phyloP scores from a whole-genome alignment of 2,888 invertebrate genomes.

The Papilio protenor region DNA sequence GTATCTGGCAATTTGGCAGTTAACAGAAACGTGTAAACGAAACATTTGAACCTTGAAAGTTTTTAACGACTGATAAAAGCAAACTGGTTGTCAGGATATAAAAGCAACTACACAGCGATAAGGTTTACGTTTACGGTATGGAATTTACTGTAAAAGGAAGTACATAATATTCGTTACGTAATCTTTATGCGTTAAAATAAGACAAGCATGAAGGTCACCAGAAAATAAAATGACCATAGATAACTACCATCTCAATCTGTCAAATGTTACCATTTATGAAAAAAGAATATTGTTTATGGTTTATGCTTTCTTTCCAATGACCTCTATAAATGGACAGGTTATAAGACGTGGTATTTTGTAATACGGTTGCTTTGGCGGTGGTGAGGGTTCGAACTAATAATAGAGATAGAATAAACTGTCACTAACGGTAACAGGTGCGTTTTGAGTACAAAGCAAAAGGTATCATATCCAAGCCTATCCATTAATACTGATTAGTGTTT shows the following conservation, averaged over 20 bases:
- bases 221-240: not conserved
- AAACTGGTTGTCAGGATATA: slow-evolving; percentile 11
- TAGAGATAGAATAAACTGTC: too few species aligned
- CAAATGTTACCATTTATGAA: not conserved
- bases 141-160: not conserved
- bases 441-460: too few species aligned
- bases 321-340: too few species aligned
- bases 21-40: not conserved
- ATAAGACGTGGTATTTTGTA: too few species aligned
- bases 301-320: not conserved
- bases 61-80: slow-evolving; percentile 7
- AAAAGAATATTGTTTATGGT: not conserved
- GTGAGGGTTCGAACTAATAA: too few species aligned
- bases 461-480: too few species aligned
- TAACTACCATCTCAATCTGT: not conserved
- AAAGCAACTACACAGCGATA: slow-evolving; percentile 6
- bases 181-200: not conserved
- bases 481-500: too few species aligned
- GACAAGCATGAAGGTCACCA: not conserved
- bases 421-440: too few species aligned
- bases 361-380: too few species aligned
- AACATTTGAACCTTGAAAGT: slow-evolving; percentile 5
- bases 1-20: not conserved
- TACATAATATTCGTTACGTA: not conserved
- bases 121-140: not conserved